These are phyloP conservation scores for Lagorchestes hirsutus DNA, from an alignment of 2,797 vertebrate genomes.

Conservation along the genomic window DNA sequence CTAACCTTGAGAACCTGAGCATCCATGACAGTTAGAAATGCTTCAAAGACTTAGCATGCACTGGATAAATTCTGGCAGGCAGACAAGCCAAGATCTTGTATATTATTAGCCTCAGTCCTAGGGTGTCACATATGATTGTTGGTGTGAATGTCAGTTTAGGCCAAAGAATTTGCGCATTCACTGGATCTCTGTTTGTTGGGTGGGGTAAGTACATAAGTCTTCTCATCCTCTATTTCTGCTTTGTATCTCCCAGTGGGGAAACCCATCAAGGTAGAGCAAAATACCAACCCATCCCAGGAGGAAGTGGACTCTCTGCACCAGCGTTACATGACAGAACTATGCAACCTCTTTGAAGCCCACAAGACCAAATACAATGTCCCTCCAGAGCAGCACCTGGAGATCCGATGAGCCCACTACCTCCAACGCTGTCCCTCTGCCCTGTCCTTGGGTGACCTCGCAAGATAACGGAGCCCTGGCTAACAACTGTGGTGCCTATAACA, in stretches of 20 bases:
- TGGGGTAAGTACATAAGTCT: not conserved
- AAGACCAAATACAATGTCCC: slow-evolving; percentile 92
- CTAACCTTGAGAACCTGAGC: not conserved
- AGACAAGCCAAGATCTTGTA: not conserved
- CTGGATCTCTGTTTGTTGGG: not conserved
- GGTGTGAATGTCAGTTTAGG: not conserved
- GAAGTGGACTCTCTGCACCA: slow-evolving; percentile 91
- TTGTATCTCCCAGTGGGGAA: slow-evolving; percentile 90
- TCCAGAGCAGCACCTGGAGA: slow-evolving; percentile 90
- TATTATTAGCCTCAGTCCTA: not conserved
- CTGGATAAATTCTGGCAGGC: not conserved
- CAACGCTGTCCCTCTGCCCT: not conserved
- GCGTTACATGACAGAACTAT: slow-evolving; percentile 90
- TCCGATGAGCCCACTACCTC: slow-evolving; percentile 82
- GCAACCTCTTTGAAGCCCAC: slow-evolving; percentile 93
- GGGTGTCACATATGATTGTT: not conserved
- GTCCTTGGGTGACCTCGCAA: not conserved
- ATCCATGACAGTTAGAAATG: not conserved
- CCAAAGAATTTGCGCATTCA: not conserved
- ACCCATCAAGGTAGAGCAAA: slow-evolving; percentile 91
- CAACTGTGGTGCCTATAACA: not conserved
- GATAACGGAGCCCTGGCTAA: not conserved
- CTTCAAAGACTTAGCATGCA: not conserved
- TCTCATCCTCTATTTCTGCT: not conserved
- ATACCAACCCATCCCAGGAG: slow-evolving; percentile 84